Percentiles rank a stretch among this genome's conserved stretches.
Evolutionary conservation across 2,888 invertebrate genomes (phyloP).

Genomic region (Trichogramma dendrolimi): DNA sequence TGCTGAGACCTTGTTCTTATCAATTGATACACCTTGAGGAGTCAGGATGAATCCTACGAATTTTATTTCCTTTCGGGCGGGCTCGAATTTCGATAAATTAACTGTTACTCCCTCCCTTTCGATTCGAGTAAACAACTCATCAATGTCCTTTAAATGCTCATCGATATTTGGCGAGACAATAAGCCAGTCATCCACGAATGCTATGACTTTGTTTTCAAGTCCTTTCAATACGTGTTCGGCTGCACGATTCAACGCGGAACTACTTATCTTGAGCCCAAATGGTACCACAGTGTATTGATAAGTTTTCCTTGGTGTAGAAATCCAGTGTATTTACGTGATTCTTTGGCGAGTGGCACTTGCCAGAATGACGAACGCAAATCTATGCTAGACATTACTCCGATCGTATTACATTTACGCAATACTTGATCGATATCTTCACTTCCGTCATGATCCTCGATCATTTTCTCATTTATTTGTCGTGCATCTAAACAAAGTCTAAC

Average conservation of each 20-base stretch:
- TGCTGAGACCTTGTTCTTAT: too few species aligned
- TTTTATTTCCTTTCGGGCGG: too few species aligned
- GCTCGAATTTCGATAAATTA: too few species aligned
- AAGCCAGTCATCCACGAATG: neutral
- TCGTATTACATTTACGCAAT: too few species aligned
- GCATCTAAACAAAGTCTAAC: too few species aligned
- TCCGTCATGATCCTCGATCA: too few species aligned
- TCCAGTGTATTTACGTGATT: neutral
- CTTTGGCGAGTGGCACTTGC: neutral
- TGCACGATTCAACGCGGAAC: neutral
- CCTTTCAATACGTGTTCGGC: neutral
- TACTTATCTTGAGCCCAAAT: neutral
- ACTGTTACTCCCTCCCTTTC: too few species aligned
- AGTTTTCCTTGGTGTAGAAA: neutral
- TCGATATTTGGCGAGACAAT: neutral
- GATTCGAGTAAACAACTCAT: neutral
- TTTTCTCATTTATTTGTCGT: too few species aligned
- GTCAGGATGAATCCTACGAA: too few species aligned
- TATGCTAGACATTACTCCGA: neutral
- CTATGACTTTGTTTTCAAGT: neutral
- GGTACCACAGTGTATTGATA: neutral
- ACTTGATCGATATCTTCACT: too few species aligned
- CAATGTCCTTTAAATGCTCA: neutral
- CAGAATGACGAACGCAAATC: neutral
- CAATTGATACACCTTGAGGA: too few species aligned